Conservation (phyloP, 2,888 invertebrate species). For the Hylaea fasciaria region DNA sequence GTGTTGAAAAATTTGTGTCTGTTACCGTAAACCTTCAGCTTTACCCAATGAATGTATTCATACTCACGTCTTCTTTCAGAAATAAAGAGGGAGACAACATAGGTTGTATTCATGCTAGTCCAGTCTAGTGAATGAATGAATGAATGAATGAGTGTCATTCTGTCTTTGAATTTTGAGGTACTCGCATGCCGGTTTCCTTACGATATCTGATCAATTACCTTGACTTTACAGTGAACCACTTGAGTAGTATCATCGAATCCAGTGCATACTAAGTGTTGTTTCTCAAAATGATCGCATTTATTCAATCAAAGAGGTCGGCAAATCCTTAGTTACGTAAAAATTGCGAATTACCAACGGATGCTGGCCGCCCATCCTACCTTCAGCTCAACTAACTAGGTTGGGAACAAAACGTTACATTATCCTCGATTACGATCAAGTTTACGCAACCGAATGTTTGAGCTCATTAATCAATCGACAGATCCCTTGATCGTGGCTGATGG, state of each 20-base stretch:
- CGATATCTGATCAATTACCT: no score
- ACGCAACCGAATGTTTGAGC: constrained; percentile 53
- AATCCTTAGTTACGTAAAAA: constrained; percentile 32
- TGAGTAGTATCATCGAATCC: no score
- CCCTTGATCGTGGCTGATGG: constrained; percentile 57
- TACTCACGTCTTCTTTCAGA: no score
- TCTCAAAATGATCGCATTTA: constrained; percentile 25
- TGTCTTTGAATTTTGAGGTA: no score
- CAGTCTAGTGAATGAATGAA: no score
- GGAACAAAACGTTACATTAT: constrained; percentile 53
- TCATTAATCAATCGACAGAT: constrained; percentile 68
- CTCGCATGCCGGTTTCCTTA: no score
- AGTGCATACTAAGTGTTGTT: no score
- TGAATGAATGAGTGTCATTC: no score
- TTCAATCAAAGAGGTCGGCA: constrained; percentile 21
- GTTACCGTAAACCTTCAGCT: constrained; percentile 1
- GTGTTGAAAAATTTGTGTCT: constrained; percentile 8
- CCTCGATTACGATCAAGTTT: constrained; percentile 64
- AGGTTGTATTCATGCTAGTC: no score
- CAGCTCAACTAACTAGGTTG: constrained; percentile 13
- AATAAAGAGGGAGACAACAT: no score
- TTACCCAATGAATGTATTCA: no score
- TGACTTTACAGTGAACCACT: no score
- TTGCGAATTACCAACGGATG: constrained; percentile 45
- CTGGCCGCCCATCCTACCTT: constrained; percentile 32